phyloP scores from a whole-genome alignment of 1,140 invertebrate genomes.

The Drosophila rhopaloa region DNA sequence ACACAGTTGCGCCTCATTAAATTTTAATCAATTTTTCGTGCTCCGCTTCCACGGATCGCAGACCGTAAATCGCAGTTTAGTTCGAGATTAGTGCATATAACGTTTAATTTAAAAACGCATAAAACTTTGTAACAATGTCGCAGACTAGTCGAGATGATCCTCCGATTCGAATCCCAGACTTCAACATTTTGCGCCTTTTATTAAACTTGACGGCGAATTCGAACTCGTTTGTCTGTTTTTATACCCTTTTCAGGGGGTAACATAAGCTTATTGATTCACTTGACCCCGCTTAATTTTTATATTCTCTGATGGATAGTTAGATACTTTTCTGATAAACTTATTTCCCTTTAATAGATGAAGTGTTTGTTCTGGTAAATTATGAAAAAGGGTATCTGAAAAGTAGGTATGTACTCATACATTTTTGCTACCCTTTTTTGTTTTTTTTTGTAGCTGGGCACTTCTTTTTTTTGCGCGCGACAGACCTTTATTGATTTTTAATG shows the following conservation, averaged over 20 bases:
- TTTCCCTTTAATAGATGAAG: too few relatives aligned
- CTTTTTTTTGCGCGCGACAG: slow-evolving; percentile 7
- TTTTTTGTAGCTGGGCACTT: slow-evolving; percentile 14
- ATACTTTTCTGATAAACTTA: too few relatives aligned
- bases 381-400: background rate
- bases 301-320: too few relatives aligned
- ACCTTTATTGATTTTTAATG: slow-evolving; percentile 83
- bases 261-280: too few relatives aligned
- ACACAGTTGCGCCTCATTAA: slow-evolving; percentile 75
- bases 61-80: slow-evolving; percentile 79
- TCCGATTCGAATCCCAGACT: slow-evolving; percentile 7
- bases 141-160: slow-evolving; percentile 31
- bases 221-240: slow-evolving; percentile 53
- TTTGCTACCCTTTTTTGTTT: background rate
- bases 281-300: too few relatives aligned
- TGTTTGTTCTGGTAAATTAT: background rate
- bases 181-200: slow-evolving; percentile 73
- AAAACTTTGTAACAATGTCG: slow-evolving; percentile 82
- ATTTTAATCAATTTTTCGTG: slow-evolving; percentile 79
- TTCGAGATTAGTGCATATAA: slow-evolving; percentile 79
- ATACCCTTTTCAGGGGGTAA: background rate
- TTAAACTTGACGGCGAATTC: slow-evolving; percentile 17
- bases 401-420: too few relatives aligned
- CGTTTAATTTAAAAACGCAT: slow-evolving; percentile 84
- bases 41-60: slow-evolving; percentile 33